Evolutionary conservation across 2,888 invertebrate species (phyloP).

Genomic region (Caenorhabditis afra): DNA sequence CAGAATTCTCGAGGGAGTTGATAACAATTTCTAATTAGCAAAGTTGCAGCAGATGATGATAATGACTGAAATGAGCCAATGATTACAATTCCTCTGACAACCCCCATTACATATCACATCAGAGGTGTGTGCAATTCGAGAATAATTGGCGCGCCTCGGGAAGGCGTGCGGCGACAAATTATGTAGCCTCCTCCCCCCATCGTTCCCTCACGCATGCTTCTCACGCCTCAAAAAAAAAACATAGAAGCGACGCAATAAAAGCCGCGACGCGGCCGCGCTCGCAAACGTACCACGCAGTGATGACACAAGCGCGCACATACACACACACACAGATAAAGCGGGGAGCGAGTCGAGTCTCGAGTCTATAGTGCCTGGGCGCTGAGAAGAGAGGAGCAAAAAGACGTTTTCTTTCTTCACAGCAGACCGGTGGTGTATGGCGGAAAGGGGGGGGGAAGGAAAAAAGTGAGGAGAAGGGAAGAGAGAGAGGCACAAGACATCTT

Average conservation of each 20-base stretch:
- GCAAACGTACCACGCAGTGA: slow-evolving; percentile 53
- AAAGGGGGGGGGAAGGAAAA: background rate
- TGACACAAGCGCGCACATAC: slow-evolving; percentile 39
- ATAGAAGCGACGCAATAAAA: slow-evolving; percentile 27
- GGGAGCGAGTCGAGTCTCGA: too few relatives aligned
- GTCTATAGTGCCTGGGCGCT: slow-evolving; percentile 41
- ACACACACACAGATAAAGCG: slow-evolving; percentile 36
- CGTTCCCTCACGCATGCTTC: too few relatives aligned
- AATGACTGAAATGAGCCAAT: background rate
- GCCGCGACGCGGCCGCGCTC: slow-evolving; percentile 52
- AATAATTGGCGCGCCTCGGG: background rate
- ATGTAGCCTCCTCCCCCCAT: background rate
- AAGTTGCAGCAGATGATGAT: background rate
- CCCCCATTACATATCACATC: too few relatives aligned
- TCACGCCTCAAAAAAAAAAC: slow-evolving; percentile 7
- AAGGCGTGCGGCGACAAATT: slow-evolving; percentile 10
- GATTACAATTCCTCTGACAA: too few relatives aligned
- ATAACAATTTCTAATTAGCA: too few relatives aligned
- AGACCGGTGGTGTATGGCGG: slow-evolving; percentile 7
- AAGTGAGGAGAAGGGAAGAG: background rate
- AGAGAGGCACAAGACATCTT: background rate
- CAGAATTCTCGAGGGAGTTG: too few relatives aligned
- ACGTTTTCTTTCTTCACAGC: background rate
- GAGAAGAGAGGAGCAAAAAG: slow-evolving; percentile 25
- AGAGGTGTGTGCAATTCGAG: too few relatives aligned